Evolutionary conservation across 2,113 vertebrate species (phyloP), one percentile per base, ranked within the genome.

Genomic region (Galemys pyrenaicus): DNA sequence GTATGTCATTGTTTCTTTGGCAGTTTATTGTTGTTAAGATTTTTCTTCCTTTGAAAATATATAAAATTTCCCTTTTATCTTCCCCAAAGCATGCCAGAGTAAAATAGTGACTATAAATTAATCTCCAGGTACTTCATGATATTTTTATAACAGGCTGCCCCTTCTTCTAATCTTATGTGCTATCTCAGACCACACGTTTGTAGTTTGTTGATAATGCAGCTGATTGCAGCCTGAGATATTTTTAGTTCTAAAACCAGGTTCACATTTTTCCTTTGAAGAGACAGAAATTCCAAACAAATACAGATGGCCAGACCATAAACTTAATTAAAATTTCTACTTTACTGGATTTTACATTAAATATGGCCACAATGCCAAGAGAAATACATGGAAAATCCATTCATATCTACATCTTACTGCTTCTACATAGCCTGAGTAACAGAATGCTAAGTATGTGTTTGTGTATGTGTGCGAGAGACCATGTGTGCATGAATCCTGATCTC

Each of bases 261-360:
- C 77, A 93, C 89, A 97, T 96, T 96, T 97, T 97, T 96, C 62
- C 94, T 96, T 96, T 96, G 94, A 97, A 94, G 95, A 94, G 78
- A 87, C 85, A 95, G 67, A 96, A 97, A 97, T 96, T 95, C 84
- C 92, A 97, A 96, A 97, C 81, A 97, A 95, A 97, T 94, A 95
- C 95, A 96, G 96, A 97, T 95, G 96, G 96, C 60, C 73, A 74
- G 89, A 73, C 49, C 87, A 94, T 93, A 96, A 95, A 96, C 87
- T 87, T 96, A 95, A 97, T 96, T 96, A 97, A 96, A 95, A 96
- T 96, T 95, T 95, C 64, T 54, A 73, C 84, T 96, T 95, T 96
- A 65, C 93, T 96, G 87, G 71, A 96, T 96, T 80, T 91, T 95
- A 85, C 90, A 96, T 92, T 96, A 91, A 96, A 96, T 95, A 82